phyloP scores from a whole-genome alignment of 2,888 invertebrate genomes.

The Orchestes rusci region DNA sequence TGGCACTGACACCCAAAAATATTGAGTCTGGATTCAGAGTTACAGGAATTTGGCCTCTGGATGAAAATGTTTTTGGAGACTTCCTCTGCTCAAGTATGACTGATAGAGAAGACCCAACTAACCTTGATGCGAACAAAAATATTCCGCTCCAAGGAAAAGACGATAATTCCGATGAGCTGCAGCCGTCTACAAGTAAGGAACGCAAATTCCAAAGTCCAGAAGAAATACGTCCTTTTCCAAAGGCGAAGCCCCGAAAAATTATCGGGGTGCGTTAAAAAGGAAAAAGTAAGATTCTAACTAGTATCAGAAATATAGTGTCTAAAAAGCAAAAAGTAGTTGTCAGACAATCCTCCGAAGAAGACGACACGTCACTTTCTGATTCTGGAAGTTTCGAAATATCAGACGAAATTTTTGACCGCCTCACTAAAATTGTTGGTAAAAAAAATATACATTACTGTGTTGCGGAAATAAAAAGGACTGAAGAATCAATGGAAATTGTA shows the following conservation, averaged over 20 bases:
- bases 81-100: conserved; percentile 8
- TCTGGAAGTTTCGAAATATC: not conserved
- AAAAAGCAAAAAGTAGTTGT: conserved; percentile 2
- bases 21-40: conserved; percentile 10
- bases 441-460: not conserved
- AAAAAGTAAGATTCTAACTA: conserved; percentile 5
- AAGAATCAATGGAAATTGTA: not conserved
- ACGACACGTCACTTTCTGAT: not conserved
- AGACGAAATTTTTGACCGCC: not conserved
- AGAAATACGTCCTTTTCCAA: conserved; percentile 5
- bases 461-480: not conserved
- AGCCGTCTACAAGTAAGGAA: conserved; percentile 5
- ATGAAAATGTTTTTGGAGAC: conserved; percentile 14
- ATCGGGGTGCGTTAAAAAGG: not conserved
- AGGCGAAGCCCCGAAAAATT: conserved; percentile 1
- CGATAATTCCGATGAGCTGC: not conserved
- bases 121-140: not conserved
- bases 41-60: conserved; percentile 8
- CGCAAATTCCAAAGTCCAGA: conserved; percentile 1
- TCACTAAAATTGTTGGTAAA: conserved; percentile 1
- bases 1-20: conserved; percentile 11
- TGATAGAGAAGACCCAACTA: conserved; percentile 5
- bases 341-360: not conserved
- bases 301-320: not conserved
- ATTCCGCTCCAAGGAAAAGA: not conserved